phyloP scores from a whole-genome alignment of 2,113 vertebrate genomes.

The Phyllostomus discolor region DNA sequence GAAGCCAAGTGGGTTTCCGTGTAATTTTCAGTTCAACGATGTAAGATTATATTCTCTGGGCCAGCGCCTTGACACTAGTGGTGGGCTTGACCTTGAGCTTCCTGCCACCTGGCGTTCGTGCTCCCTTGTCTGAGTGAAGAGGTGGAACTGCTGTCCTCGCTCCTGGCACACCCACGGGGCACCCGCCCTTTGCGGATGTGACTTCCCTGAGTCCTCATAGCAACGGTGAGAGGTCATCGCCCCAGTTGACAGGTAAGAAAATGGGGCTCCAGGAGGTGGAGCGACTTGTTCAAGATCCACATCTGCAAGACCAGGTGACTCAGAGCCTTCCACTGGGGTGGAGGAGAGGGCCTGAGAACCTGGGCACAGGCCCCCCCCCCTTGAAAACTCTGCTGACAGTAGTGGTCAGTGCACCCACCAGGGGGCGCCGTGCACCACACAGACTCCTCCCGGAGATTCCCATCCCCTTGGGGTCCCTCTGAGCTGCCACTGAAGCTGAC shows the following conservation, averaged over 20 bases:
- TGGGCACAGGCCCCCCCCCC: fast-evolving
- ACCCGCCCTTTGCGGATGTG: fast-evolving
- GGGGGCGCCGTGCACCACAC: fast-evolving
- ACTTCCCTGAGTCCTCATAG: neutral
- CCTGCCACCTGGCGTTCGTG: fast-evolving
- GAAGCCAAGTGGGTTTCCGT: neutral
- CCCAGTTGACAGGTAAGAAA: neutral
- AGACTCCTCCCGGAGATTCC: neutral
- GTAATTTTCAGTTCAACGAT: neutral
- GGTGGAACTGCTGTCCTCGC: neutral
- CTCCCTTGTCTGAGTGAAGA: neutral
- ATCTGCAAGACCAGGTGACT: too few species aligned
- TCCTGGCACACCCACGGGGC: neutral
- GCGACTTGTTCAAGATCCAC: neutral
- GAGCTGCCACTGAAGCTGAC: neutral
- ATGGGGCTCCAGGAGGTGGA: neutral
- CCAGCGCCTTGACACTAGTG: fast-evolving
- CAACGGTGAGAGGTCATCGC: neutral
- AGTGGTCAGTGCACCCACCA: fast-evolving
- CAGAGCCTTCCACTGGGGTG: neutral
- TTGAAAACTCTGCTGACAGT: fast-evolving
- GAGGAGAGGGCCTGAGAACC: neutral
- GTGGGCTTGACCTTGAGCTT: neutral
- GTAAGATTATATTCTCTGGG: neutral
- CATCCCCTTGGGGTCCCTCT: neutral